phyloP scores from a whole-genome alignment of 64 coral and sea anemone species.

The Stichodactyla mertensii region DNA sequence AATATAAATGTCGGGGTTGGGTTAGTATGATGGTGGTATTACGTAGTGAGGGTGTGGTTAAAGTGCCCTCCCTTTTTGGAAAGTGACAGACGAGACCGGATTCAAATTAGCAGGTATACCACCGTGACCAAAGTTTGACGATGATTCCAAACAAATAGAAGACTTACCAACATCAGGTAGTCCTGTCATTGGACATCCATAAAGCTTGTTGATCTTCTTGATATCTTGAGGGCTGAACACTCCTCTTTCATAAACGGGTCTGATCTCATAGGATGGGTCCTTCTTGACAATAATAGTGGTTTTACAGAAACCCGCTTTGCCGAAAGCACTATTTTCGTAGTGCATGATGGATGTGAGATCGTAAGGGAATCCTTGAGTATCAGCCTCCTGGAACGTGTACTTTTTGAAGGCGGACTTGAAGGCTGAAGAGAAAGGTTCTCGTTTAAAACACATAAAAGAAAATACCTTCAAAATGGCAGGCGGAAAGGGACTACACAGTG shows the following conservation, averaged over 20 bases:
- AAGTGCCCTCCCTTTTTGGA: too few relatives aligned
- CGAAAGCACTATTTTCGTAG: constrained; percentile 67
- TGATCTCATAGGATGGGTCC: constrained; percentile 50
- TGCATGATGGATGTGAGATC: constrained; percentile 87
- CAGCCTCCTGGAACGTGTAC: constrained; percentile 50
- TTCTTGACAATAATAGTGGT: constrained; percentile 68
- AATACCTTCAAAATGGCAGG: too few relatives aligned
- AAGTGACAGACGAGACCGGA: too few relatives aligned
- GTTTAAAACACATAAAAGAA: too few relatives aligned
- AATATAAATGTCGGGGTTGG: too few relatives aligned
- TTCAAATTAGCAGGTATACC: too few relatives aligned
- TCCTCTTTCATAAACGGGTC: constrained; percentile 47
- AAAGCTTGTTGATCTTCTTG: constrained; percentile 82
- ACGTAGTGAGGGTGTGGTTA: too few relatives aligned
- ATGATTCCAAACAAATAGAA: background rate
- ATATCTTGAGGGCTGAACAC: constrained; percentile 74
- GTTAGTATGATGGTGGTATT: too few relatives aligned
- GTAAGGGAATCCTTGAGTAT: constrained; percentile 52
- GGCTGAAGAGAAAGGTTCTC: constrained; percentile 13
- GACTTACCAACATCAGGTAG: constrained; percentile 56
- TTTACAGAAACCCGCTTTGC: constrained; percentile 62
- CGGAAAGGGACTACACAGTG: too few relatives aligned
- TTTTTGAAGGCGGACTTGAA: constrained; percentile 82
- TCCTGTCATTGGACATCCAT: constrained; percentile 46
- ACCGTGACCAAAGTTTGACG: too few relatives aligned